phyloP scores from a whole-genome alignment of 2,797 vertebrate species.

The Pipistrellus nathusii region DNA sequence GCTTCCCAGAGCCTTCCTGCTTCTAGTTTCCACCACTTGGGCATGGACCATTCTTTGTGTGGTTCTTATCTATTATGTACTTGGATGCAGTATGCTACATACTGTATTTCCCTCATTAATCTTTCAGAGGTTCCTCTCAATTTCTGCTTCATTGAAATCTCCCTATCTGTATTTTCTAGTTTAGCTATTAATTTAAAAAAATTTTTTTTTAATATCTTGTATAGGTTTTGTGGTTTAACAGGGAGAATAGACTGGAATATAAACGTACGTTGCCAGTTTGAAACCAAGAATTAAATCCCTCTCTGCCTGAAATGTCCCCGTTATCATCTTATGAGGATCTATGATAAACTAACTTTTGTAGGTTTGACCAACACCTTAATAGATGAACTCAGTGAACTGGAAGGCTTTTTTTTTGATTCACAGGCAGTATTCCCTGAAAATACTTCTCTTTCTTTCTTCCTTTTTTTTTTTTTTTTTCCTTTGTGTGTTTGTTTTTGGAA shows the following conservation, averaged over 20 bases:
- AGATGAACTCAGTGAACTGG: neutral
- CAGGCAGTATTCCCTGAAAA: constrained; percentile 29
- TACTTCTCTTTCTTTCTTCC: neutral
- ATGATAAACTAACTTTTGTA: neutral
- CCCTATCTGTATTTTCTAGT: neutral
- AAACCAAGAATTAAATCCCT: neutral
- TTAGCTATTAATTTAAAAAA: neutral
- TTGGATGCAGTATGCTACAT: neutral
- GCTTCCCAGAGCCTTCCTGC: neutral
- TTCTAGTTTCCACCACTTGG: neutral
- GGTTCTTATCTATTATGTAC: neutral
- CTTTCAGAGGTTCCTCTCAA: neutral
- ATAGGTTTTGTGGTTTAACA: neutral
- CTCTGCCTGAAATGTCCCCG: neutral
- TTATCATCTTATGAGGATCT: neutral
- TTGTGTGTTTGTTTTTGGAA: constrained; percentile 6
- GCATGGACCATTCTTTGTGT: neutral
- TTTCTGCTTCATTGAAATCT: neutral
- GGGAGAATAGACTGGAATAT: neutral
- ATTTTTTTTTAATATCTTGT: neutral
- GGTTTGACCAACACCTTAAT: neutral
- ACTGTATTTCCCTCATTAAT: neutral
- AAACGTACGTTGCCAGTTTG: neutral
- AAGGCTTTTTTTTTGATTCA: neutral
- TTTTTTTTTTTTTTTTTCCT: neutral